Conservation (phyloP, 2,113 vertebrate genomes). For the Edolisoma coerulescens region DNA sequence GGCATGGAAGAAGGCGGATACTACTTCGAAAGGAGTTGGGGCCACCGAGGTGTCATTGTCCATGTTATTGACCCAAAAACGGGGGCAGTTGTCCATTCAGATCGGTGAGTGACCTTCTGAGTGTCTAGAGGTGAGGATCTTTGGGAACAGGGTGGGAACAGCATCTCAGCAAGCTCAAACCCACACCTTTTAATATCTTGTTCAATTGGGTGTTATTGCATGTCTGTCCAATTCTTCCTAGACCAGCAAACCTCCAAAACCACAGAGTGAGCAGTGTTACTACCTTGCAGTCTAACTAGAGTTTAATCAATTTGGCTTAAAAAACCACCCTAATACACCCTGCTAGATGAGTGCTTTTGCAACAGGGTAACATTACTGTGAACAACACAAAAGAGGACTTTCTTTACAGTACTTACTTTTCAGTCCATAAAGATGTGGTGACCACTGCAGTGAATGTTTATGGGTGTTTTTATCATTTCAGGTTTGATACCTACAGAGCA, state of each 20-base stretch:
- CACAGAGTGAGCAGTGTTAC: not conserved
- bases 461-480: conserved; percentile 8
- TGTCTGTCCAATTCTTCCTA: not conserved
- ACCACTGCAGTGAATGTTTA: not conserved
- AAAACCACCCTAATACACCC: not conserved
- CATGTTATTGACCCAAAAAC: conserved; percentile 85
- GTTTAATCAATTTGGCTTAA: not conserved
- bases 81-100: conserved; percentile 81
- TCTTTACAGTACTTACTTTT: not conserved
- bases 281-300: not conserved
- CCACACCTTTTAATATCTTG: not conserved
- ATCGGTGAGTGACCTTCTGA: conserved; percentile 74
- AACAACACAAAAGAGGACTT: not conserved
- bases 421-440: not conserved
- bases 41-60: conserved; percentile 89
- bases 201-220: not conserved
- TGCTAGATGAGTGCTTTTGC: not conserved
- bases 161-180: not conserved
- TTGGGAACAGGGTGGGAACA: not conserved
- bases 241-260: not conserved
- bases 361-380: not conserved
- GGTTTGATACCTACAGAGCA: conserved; percentile 93
- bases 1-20: conserved; percentile 87
- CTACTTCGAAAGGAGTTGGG: conserved; percentile 91
- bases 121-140: not conserved